Evolutionary conservation across 2,888 invertebrate species (phyloP), one percentile per base, ranked within the genome.

Genomic region (Andrena fulva): DNA sequence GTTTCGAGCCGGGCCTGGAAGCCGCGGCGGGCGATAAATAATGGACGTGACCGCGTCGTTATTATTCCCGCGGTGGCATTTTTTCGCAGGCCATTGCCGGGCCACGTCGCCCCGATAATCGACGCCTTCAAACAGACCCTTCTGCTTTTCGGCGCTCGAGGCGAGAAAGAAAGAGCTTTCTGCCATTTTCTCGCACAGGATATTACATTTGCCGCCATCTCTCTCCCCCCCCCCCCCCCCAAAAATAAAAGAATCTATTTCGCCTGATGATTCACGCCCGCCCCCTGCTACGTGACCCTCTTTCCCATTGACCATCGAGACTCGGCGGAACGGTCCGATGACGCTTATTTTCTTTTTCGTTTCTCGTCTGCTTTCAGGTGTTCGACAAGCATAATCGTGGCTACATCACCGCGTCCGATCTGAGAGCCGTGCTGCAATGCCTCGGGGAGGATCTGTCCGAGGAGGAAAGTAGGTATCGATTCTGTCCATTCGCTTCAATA

Each of bases 381-480:
- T 98, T 98, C 92, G 98, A 98, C 93, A 98, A 98, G 91, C 98
- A 98, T 91, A 98, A 98, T 94, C 95, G 98, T n/a, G 98, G 98
- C 0, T 98, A 98, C 93, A 98, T 98, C 90, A 98, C 98, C 69
- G 98, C 98, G 2, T 98, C 98, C 0, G 98, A 98, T 93, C 95
- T 98, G 83, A 95, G 98, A 85, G 98, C 98, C 0, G 98, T 98
- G 7, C 94, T 98, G 80, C 98, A 98, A 93, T 98, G 98, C 93
- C 94, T 98, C 77, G 98, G 98, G 2, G 98, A 98, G 93, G 98
- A 98, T 92, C 94, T 98, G 64, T 97, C 97, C 12, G 98, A 98
- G 91, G 98, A 98, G 94, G 98, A 98, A 94, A 98, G 98, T 97
- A 93, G 96, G 96, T 95, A 86, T 78, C 69, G 20, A 66, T 72